Evolutionary conservation across 2,113 vertebrate species (phyloP).

Genomic region (Zapornia atra): DNA sequence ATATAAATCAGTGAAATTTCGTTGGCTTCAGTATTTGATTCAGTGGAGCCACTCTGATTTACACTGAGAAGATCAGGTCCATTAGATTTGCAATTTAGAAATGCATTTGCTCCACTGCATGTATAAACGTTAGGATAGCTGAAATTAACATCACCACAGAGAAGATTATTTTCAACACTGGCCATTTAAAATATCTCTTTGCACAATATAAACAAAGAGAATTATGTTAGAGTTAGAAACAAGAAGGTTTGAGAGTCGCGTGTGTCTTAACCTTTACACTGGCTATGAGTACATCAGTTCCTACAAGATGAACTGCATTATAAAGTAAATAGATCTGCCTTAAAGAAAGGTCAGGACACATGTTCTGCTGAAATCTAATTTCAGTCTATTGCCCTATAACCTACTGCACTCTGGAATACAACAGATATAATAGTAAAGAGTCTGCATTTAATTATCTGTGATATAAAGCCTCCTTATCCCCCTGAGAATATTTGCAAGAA

Average conservation of each 20-base stretch:
- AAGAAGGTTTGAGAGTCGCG: slow-evolving; percentile 77
- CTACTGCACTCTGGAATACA: slow-evolving; percentile 72
- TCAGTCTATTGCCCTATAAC: slow-evolving; percentile 83
- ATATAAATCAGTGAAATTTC: slow-evolving; percentile 50
- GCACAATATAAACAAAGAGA: slow-evolving; percentile 18
- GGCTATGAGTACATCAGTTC: slow-evolving; percentile 83
- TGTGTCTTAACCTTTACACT: slow-evolving; percentile 91
- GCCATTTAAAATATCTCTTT: slow-evolving; percentile 14
- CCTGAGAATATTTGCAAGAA: slow-evolving; percentile 71
- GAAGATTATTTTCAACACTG: slow-evolving; percentile 23
- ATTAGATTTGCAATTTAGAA: slow-evolving; percentile 53
- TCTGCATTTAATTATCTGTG: slow-evolving; percentile 79
- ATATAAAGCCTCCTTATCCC: slow-evolving; percentile 63
- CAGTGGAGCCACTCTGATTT: slow-evolving; percentile 40
- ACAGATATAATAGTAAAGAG: slow-evolving; percentile 75
- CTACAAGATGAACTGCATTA: slow-evolving; percentile 88
- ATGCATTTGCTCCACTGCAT: slow-evolving; percentile 22
- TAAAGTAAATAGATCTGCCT: slow-evolving; percentile 93
- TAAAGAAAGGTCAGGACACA: slow-evolving; percentile 94
- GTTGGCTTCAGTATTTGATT: neutral
- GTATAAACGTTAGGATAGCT: neutral
- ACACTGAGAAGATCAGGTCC: slow-evolving; percentile 6
- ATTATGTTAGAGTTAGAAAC: slow-evolving; percentile 46
- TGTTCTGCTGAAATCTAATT: slow-evolving; percentile 93
- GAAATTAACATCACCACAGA: slow-evolving; percentile 40